A percentile compares a stretch with the other conserved stretches of the same genome.
phyloP scores from a whole-genome alignment of 2,888 invertebrate genomes.

The Drosophila borborema region DNA sequence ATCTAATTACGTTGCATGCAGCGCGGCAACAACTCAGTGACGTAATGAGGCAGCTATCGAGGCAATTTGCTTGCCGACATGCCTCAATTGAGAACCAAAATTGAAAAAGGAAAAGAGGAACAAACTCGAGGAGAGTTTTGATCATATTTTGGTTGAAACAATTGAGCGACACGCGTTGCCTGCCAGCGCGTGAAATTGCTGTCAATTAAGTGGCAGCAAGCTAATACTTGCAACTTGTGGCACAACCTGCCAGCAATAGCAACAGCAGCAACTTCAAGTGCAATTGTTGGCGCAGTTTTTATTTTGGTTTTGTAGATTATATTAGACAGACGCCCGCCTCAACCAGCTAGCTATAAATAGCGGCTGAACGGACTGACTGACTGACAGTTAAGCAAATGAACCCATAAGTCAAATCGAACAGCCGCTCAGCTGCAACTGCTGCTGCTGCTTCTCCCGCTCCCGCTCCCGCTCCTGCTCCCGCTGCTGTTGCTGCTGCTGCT shows the following conservation, averaged over 20 bases:
- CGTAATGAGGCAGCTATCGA: conserved; percentile 80
- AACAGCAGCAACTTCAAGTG: conserved; percentile 36
- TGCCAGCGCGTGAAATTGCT: conserved; percentile 77
- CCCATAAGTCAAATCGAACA: conserved; percentile 83
- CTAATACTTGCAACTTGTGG: conserved; percentile 42
- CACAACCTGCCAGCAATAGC: conserved; percentile 28
- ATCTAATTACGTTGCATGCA: conserved; percentile 67
- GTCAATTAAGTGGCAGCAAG: conserved; percentile 56
- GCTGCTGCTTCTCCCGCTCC: background rate
- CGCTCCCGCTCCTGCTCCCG: conserved; percentile 10
- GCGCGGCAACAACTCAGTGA: conserved; percentile 77
- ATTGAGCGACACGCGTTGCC: conserved; percentile 77
- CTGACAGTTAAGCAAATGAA: conserved; percentile 78
- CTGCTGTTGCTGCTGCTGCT: conserved; percentile 32
- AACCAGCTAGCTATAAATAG: conserved; percentile 61
- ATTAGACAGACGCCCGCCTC: conserved; percentile 21
- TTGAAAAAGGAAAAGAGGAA: conserved; percentile 51
- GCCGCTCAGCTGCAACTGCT: conserved; percentile 47
- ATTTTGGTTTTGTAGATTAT: conserved; percentile 8
- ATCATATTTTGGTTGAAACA: conserved; percentile 79
- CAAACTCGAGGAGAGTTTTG: conserved; percentile 23
- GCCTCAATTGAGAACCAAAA: conserved; percentile 76
- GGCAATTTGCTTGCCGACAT: conserved; percentile 76
- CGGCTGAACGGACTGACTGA: conserved; percentile 50
- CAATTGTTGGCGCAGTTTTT: conserved; percentile 13